Conservation (phyloP, 2,888 invertebrate species). For the Caradrina clavipalpis region DNA sequence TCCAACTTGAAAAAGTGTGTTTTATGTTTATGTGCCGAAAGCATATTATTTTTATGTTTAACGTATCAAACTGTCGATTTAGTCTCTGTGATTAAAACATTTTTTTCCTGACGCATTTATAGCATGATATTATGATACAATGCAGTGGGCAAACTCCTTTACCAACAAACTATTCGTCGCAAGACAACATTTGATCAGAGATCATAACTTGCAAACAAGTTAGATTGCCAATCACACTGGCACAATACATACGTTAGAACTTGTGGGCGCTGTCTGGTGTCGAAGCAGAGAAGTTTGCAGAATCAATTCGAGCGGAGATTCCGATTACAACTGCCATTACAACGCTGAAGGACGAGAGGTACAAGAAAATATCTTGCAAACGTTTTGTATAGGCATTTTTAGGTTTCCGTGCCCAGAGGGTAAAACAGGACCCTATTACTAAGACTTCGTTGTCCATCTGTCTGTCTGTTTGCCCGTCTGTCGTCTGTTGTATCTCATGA, state of each 20-base stretch:
- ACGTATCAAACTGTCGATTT: no score
- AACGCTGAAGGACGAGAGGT: constrained; percentile 18
- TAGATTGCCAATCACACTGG: constrained; percentile 74
- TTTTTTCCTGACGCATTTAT: no score
- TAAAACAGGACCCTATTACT: no score
- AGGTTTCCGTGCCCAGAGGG: no score
- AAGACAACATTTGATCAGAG: constrained; percentile 51
- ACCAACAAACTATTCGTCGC: constrained; percentile 28
- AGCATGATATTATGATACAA: no score
- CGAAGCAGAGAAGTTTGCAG: constrained; percentile 38
- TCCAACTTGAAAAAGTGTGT: no score
- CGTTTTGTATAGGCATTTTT: neutral
- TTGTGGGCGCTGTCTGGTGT: constrained; percentile 34
- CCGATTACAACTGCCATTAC: constrained; percentile 11
- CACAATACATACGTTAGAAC: constrained; percentile 66
- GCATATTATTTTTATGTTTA: no score
- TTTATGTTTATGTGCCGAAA: no score
- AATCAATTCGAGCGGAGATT: constrained; percentile 38
- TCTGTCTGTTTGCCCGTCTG: no score
- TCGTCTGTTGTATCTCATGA: no score
- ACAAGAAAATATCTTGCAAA: neutral
- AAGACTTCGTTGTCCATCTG: no score
- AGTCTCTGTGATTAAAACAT: no score
- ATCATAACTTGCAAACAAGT: constrained; percentile 64
- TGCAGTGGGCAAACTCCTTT: neutral